These are phyloP conservation scores for Rambutsinella grinnellia DNA, from an alignment of 2,888 invertebrate genomes.

Conservation along the genomic window DNA sequence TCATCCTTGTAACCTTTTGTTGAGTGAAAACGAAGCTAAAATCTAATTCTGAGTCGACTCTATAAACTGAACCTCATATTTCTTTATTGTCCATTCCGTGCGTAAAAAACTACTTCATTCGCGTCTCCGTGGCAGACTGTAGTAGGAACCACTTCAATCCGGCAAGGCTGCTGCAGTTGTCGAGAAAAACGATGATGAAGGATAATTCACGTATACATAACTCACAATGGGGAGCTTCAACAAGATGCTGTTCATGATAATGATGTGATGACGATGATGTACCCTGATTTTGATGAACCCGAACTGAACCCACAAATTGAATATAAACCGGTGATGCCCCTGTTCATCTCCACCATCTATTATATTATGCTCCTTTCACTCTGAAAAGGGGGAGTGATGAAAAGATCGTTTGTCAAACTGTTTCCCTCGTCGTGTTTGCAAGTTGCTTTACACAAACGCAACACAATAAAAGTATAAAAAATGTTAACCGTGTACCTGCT, in stretches of 20 bases:
- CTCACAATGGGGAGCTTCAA: background rate
- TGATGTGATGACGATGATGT: constrained; percentile 11
- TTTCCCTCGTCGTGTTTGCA: constrained; percentile 1
- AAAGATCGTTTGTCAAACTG: constrained; percentile 1
- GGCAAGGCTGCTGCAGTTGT: too few relatives aligned
- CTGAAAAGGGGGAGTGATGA: constrained; percentile 12
- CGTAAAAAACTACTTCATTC: too few relatives aligned
- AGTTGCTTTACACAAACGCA: constrained; percentile 4
- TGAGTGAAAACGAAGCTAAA: too few relatives aligned
- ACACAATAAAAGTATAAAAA: background rate
- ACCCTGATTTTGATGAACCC: constrained; percentile 20
- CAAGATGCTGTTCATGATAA: background rate
- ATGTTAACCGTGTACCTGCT: background rate
- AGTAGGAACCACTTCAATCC: too few relatives aligned
- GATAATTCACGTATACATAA: constrained; percentile 18
- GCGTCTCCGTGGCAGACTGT: too few relatives aligned
- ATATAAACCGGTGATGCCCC: too few relatives aligned
- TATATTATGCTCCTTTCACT: constrained; percentile 1
- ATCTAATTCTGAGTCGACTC: too few relatives aligned
- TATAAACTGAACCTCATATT: too few relatives aligned
- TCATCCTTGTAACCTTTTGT: background rate
- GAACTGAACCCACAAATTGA: too few relatives aligned
- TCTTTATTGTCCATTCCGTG: too few relatives aligned
- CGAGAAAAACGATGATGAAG: too few relatives aligned
- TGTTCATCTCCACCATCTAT: background rate